These are phyloP conservation scores for Orussus abietinus DNA, from an alignment of 1,140 invertebrate genomes.

Conservation along the genomic window DNA sequence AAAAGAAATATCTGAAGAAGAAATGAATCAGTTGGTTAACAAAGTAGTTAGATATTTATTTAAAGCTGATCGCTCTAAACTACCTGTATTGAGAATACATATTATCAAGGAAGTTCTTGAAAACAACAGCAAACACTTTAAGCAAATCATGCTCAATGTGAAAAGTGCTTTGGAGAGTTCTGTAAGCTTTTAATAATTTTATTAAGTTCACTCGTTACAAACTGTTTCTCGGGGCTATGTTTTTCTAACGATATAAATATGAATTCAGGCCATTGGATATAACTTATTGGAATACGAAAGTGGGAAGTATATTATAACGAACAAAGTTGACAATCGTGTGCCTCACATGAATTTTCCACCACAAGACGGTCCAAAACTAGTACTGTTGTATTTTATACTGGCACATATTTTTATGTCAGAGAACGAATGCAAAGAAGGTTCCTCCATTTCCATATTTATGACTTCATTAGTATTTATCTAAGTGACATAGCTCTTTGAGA, in stretches of 20 bases:
- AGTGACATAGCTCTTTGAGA: neutral
- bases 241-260: constrained; percentile 4
- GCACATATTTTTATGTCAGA: constrained; percentile 39
- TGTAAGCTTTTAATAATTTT: constrained; percentile 3
- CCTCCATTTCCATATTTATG: neutral
- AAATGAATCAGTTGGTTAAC: constrained; percentile 1
- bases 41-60: constrained; percentile 28
- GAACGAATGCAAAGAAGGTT: constrained; percentile 33
- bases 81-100: constrained; percentile 18
- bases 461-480: constrained; percentile 1
- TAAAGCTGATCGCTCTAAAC: constrained; percentile 19
- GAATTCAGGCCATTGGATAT: constrained; percentile 40
- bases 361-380: constrained; percentile 14
- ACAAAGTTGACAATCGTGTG: constrained; percentile 26
- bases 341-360: constrained; percentile 21
- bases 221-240: constrained; percentile 2
- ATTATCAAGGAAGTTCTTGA: constrained; percentile 28
- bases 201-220: neutral
- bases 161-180: constrained; percentile 22
- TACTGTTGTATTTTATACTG: constrained; percentile 33
- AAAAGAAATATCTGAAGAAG: neutral
- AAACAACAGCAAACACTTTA: constrained; percentile 18
- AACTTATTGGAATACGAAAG: constrained; percentile 24
- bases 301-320: constrained; percentile 34
- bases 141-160: constrained; percentile 17